Base-by-base conservation (phyloP, 2,888 invertebrate genomes). In the Diaperis boleti region DNA sequence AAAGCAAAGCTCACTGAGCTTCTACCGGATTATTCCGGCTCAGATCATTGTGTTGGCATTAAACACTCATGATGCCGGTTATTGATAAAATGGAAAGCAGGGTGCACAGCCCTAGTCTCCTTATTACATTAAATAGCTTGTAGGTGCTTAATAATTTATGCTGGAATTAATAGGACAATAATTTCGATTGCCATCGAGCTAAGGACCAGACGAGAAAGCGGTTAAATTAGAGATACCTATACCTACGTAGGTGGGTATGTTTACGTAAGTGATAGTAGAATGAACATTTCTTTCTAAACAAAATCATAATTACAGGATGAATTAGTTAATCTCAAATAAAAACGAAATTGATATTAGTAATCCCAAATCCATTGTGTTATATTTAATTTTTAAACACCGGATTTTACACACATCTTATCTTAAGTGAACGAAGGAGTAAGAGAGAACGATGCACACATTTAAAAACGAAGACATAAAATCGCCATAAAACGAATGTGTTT, bases 1-100 rank as follows among this genome's bases (percentile, higher is more conserved):
- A 65, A 69, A 65, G 64, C 67, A 65, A 69, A 67, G 69, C 69
- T 62, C 59, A 45, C 14, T 45, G 63, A 57, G 60, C 64, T 35
- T 44, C 62, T 54, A 60, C 62, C 67, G 66, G 64, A 70, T 70
- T 68, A 70, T 68, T 33, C 68, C 67, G 64, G 69, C 67, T 70
- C 67, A 69, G 61, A 61, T 61, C 61, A 61, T 55, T 61, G 61
- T 55, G 55, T 57, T 33, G 54, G 54, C 33, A 60, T 60, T 60
- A 60, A 59, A 60, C 59, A 41, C 49, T 59, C 41, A 49, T 39
- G 59, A 59, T 59, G 49, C 41, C 44, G 59, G 59, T 59, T 59
- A 59, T 59, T 49, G 59, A 59, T 59, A 59, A 49, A 59, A 49
- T 22, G 49, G 44, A 20, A 33, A 11, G 45, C 35, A 14, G 35